These are phyloP conservation scores for Choreutis nemorana DNA, from an alignment of 2,888 invertebrate species.

Conservation along the genomic window DNA sequence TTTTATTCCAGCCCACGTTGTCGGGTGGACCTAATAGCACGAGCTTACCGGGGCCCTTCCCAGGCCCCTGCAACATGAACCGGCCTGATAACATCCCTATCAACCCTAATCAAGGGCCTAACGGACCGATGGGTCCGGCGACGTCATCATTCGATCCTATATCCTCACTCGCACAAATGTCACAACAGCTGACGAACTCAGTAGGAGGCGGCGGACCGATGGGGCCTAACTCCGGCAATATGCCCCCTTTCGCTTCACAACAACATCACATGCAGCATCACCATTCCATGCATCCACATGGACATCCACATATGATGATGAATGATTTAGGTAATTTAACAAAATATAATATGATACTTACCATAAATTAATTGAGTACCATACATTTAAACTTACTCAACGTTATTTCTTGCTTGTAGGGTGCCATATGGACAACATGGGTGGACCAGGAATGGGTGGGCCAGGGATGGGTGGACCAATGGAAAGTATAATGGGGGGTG, in stretches of 20 bases:
- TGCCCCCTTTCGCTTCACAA: slow-evolving; percentile 46
- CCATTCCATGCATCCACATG: slow-evolving; percentile 53
- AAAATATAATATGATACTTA: neutral
- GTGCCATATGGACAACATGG: slow-evolving; percentile 62
- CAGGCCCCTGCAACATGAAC: slow-evolving; percentile 55
- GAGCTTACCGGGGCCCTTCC: slow-evolving; percentile 60
- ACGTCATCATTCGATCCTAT: slow-evolving; percentile 87
- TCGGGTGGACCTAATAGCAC: slow-evolving; percentile 58
- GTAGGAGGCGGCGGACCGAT: slow-evolving; percentile 51
- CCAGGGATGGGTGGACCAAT: slow-evolving; percentile 62
- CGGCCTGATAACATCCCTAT: slow-evolving; percentile 57
- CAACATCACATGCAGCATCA: slow-evolving; percentile 60
- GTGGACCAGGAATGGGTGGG: slow-evolving; percentile 56
- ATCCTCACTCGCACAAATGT: slow-evolving; percentile 93
- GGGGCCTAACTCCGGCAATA: slow-evolving; percentile 38
- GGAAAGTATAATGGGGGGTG: slow-evolving; percentile 62
- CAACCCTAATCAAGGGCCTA: slow-evolving; percentile 58
- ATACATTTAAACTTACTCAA: slow-evolving; percentile 1
- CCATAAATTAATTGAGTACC: no score
- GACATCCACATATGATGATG: slow-evolving; percentile 62
- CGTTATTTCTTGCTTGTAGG: slow-evolving; percentile 30
- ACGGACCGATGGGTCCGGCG: slow-evolving; percentile 64
- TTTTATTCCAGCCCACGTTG: slow-evolving; percentile 39
- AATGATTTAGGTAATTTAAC: slow-evolving; percentile 46
- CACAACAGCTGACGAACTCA: slow-evolving; percentile 87